These are phyloP conservation scores for Pheosia tremula DNA, from an alignment of 2,888 invertebrate species.

Conservation along the genomic window DNA sequence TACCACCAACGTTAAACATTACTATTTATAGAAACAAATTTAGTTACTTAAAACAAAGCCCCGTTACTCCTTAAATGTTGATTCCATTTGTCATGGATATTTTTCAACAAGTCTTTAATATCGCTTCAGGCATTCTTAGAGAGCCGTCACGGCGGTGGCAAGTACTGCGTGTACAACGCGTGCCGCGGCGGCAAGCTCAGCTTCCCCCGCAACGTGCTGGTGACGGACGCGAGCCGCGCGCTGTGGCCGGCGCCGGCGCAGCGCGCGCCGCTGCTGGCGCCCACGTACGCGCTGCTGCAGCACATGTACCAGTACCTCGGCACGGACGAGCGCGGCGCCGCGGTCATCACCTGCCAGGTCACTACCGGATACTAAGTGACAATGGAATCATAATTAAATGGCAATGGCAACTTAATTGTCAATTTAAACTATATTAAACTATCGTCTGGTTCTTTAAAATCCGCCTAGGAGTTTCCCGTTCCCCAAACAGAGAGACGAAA, in stretches of 20 bases:
- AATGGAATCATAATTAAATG: too few relatives aligned
- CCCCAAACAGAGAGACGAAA: too few relatives aligned
- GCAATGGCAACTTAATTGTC: too few relatives aligned
- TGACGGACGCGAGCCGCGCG: slow-evolving; percentile 81
- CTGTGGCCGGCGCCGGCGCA: slow-evolving; percentile 87
- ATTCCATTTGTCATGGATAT: too few relatives aligned
- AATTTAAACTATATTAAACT: too few relatives aligned
- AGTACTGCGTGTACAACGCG: slow-evolving; percentile 94
- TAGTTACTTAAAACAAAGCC: too few relatives aligned
- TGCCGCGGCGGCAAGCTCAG: slow-evolving; percentile 80
- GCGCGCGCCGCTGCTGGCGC: slow-evolving; percentile 91
- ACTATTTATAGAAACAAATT: too few relatives aligned
- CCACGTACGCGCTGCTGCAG: slow-evolving; percentile 92
- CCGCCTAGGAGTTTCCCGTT: too few relatives aligned
- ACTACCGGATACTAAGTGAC: not conserved
- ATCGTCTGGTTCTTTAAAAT: too few relatives aligned
- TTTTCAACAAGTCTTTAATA: too few relatives aligned
- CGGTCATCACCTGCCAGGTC: slow-evolving; percentile 92
- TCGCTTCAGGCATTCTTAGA: slow-evolving; percentile 87
- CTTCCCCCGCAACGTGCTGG: slow-evolving; percentile 84
- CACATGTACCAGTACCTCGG: slow-evolving; percentile 95
- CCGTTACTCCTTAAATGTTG: too few relatives aligned
- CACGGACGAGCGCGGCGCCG: slow-evolving; percentile 92
- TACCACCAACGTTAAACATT: too few relatives aligned
- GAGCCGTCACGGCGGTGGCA: slow-evolving; percentile 89